phyloP scores from a whole-genome alignment of 2,888 invertebrate genomes.

The Callyntrura sp. region DNA sequence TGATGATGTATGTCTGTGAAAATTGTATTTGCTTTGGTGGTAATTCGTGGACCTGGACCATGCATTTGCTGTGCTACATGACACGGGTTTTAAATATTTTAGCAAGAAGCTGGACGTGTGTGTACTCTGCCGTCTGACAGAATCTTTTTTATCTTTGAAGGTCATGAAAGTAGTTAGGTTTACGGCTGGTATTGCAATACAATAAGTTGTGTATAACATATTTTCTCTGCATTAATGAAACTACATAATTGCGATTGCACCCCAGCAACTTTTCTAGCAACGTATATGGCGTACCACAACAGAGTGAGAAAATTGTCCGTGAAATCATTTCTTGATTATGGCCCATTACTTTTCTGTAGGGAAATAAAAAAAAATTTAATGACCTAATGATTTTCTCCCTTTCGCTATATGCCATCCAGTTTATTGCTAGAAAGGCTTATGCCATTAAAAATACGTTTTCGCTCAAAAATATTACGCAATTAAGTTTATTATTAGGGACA shows the following conservation, averaged over 20 bases:
- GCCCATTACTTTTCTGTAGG: constrained; percentile 17
- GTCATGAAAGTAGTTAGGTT: constrained; percentile 24
- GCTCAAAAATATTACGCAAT: background rate
- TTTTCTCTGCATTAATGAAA: background rate
- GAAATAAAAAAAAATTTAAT: background rate
- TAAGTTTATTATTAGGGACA: background rate
- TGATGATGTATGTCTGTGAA: background rate
- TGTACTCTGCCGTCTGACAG: background rate
- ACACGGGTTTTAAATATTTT: no score
- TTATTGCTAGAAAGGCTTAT: background rate
- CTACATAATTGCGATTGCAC: background rate
- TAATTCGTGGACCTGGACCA: background rate
- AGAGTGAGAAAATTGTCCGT: constrained; percentile 41
- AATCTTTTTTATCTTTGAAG: constrained; percentile 35
- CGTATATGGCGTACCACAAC: background rate
- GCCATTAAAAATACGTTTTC: background rate
- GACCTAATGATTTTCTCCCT: background rate
- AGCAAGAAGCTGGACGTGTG: no score
- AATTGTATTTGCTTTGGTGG: background rate
- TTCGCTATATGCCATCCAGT: background rate
- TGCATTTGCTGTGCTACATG: no score
- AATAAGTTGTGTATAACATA: background rate
- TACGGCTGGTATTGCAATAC: background rate
- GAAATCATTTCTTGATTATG: constrained; percentile 49
- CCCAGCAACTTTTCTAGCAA: background rate